Conservation (phyloP, 2,797 vertebrate genomes). For the Anguilla obscura region DNA sequence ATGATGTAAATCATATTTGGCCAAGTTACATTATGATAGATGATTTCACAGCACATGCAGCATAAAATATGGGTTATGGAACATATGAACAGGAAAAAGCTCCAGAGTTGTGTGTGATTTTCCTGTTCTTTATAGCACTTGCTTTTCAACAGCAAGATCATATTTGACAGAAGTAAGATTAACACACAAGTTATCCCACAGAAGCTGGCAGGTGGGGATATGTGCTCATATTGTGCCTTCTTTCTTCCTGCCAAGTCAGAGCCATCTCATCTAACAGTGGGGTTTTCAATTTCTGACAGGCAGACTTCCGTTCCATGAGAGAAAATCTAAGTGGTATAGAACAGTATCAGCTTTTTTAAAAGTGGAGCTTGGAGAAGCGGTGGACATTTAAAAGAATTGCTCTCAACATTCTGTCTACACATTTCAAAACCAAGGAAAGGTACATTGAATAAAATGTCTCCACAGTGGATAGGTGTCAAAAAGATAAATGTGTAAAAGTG, state of each 20-base stretch:
- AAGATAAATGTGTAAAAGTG: background rate
- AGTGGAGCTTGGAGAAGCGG: background rate
- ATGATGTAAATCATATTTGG: background rate
- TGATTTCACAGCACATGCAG: background rate
- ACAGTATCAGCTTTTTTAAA: background rate
- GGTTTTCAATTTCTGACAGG: conserved; percentile 5
- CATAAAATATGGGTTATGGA: background rate
- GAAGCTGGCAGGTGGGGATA: background rate
- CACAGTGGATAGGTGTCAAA: background rate
- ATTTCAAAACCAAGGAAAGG: background rate
- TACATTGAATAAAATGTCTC: background rate
- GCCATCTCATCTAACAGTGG: background rate
- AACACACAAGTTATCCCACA: background rate
- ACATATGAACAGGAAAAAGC: background rate
- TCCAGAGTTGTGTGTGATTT: background rate
- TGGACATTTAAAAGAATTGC: background rate
- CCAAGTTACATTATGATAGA: background rate
- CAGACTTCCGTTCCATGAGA: background rate
- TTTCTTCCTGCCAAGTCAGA: background rate
- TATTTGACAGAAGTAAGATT: conserved; percentile 12
- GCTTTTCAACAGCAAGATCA: background rate
- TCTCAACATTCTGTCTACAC: background rate
- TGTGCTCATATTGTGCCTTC: background rate
- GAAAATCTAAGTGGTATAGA: background rate
- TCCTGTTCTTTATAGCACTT: background rate